These are phyloP conservation scores for Calliphora vicina DNA, from an alignment of 1,140 invertebrate genomes.

Conservation along the genomic window DNA sequence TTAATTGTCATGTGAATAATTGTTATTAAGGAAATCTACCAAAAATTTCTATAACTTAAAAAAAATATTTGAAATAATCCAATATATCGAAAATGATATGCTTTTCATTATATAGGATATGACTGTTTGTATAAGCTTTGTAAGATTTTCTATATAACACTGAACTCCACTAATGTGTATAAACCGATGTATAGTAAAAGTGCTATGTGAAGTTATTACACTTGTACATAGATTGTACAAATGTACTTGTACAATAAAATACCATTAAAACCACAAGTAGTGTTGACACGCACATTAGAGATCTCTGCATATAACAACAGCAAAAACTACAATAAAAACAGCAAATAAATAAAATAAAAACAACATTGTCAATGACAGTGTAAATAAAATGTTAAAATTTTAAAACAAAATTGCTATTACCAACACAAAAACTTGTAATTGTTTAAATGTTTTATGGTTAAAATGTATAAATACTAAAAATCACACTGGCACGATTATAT, in stretches of 20 bases:
- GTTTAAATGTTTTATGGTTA: background rate
- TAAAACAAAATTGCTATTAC: slow-evolving; percentile 1
- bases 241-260: background rate
- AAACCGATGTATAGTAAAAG: too few species aligned
- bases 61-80: too few species aligned
- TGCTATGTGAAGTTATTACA: background rate
- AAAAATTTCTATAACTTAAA: too few species aligned
- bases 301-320: background rate
- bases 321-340: background rate
- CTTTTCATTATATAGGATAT: too few species aligned
- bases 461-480: background rate
- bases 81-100: too few species aligned
- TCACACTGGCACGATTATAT: too few species aligned
- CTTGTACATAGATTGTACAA: background rate
- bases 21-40: too few species aligned
- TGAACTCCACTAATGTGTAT: too few species aligned
- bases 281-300: slow-evolving; percentile 31
- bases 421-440: background rate
- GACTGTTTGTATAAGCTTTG: too few species aligned
- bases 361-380: background rate
- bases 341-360: background rate
- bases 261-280: slow-evolving; percentile 6
- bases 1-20: too few species aligned
- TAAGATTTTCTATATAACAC: too few species aligned
- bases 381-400: slow-evolving; percentile 1